Evolutionary conservation across 1,140 invertebrate species (phyloP).

Genomic region (Monochamus saltuarius): DNA sequence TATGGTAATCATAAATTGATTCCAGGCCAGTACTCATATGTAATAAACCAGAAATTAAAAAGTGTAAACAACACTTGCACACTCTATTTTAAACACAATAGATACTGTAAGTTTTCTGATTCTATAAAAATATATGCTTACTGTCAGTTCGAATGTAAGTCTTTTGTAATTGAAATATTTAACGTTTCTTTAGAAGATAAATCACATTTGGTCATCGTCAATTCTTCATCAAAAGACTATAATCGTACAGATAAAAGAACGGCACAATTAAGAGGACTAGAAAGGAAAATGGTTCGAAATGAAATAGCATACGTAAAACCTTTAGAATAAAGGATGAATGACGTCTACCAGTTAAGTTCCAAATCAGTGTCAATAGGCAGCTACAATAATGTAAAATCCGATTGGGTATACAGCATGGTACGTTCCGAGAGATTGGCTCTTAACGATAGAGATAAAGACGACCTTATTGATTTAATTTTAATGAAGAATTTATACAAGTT

Average conservation of each 20-base stretch:
- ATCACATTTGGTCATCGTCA: too few relatives aligned
- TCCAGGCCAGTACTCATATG: background rate
- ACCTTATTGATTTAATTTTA: background rate
- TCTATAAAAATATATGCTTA: background rate
- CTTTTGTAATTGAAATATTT: background rate
- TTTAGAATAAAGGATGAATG: background rate
- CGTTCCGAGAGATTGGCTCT: background rate
- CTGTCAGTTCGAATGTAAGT: background rate
- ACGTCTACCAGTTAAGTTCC: background rate
- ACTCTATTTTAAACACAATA: background rate
- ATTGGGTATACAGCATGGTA: background rate
- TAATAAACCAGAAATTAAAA: constrained; percentile 3
- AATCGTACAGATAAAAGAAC: too few relatives aligned
- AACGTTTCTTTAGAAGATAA: background rate
- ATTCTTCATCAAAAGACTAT: too few relatives aligned
- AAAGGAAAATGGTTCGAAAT: background rate
- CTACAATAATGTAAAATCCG: background rate
- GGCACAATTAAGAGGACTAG: background rate
- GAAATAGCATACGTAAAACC: background rate
- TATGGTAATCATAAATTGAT: background rate
- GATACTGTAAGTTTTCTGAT: background rate
- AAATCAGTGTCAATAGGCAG: background rate
- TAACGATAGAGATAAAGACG: background rate
- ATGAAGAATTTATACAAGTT: background rate
- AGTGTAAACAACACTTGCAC: background rate